Evolutionary conservation across 2,797 vertebrate species (phyloP).

Genomic region (Sternarchorhynchus goeldii): DNA sequence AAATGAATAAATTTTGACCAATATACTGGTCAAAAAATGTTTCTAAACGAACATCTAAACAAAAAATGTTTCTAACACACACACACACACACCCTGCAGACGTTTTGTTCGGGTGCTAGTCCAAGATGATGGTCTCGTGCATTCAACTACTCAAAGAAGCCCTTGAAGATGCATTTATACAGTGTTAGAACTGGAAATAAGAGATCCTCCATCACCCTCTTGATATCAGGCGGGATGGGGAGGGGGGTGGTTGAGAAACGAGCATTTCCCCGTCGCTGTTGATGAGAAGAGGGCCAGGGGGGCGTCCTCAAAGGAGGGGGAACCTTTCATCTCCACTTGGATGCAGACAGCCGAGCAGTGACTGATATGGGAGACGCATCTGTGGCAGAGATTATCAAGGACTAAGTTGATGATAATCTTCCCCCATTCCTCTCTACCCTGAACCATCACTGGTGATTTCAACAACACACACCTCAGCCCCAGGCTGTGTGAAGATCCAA

Average conservation of each 20-base stretch:
- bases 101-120: no score
- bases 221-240: not conserved
- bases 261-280: not conserved
- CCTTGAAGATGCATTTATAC: no score
- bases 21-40: no score
- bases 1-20: no score
- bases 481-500: not conserved
- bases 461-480: conserved; percentile 10
- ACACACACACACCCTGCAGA: no score
- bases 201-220: no score
- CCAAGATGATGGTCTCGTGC: no score
- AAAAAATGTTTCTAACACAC: no score
- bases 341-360: not conserved
- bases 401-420: conserved; percentile 25
- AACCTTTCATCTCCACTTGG: conserved; percentile 13
- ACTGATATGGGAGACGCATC: not conserved
- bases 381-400: conserved; percentile 25
- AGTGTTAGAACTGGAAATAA: no score
- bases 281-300: not conserved
- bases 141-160: no score
- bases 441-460: not conserved
- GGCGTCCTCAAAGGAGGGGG: not conserved
- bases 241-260: not conserved
- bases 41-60: no score
- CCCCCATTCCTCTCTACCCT: not conserved